Evolutionary conservation across 1,140 invertebrate genomes (phyloP), one percentile per base, ranked within the genome.

Genomic region (Contarinia nasturtii): DNA sequence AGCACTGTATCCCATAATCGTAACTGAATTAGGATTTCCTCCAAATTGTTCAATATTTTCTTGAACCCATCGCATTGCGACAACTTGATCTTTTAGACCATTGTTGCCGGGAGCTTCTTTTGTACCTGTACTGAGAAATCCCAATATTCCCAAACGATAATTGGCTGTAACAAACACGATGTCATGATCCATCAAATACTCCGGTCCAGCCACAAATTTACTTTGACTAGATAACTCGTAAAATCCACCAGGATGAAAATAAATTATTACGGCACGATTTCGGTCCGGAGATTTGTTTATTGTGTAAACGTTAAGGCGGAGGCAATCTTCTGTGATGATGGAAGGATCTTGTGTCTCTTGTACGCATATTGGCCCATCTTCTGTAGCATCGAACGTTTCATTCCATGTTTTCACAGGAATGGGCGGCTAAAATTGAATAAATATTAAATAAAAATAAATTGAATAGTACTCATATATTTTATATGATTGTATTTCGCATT

Each of bases 71-170:
- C 72, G 67, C 1, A 87, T 55, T 0, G 79, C 78, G 27, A 67
- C 59, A 2, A 83, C 76, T 63, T 85, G 80, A 64, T 87, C 84
- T 57, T 80, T 79, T 21, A 85, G 60, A 0, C 80, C 82, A 58
- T 75, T 74, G 55, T 86, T 85, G 12, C 81, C 83, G 0, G 77
- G 71, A 0, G 75, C 72, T 38, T 70, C 55, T 12, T 67, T 61
- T 47, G 77, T 76, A 2, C 75, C 77, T 0, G 75, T 79, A 51
- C 74, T 76, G 27, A 83, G 58, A 51, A 77, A 82, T 14, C 80
- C 75, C 41, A 76, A 55, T 0, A 70, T 72, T 34, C 64, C 74
- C 4, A 83, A 63, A n/a, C 80, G 66, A 58, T 83, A 82, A 60
- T 83, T 84, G 10, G 80, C 69, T 0, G 75, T 78, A 2, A 84